A percentile compares a stretch with the other conserved stretches of the same genome.
phyloP scores from a whole-genome alignment of 2,888 invertebrate species.

The Chamaedrilus cognettii region DNA sequence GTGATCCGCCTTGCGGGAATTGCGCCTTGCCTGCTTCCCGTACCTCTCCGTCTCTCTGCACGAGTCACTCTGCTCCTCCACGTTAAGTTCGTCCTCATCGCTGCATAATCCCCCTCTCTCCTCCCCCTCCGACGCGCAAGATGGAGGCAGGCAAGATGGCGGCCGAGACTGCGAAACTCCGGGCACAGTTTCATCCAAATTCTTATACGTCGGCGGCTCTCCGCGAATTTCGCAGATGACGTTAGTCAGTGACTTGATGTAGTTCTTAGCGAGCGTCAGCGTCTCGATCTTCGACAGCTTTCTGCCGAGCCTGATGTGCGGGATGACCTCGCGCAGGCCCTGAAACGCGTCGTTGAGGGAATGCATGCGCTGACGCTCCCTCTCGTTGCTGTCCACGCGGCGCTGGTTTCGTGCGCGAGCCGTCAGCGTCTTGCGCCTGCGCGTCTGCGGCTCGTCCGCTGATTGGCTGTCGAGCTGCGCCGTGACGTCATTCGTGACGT shows the following conservation, averaged over 20 bases:
- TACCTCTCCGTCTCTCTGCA: not conserved
- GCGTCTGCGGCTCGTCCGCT: not conserved
- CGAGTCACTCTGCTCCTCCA: too few species aligned
- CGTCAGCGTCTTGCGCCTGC: conserved; percentile 65
- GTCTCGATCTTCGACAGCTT: conserved; percentile 88
- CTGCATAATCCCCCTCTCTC: not conserved
- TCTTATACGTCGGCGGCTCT: conserved; percentile 70
- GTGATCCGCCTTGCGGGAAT: too few species aligned
- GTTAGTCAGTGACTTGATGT: conserved; percentile 85
- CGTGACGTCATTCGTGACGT: not conserved
- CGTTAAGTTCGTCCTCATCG: not conserved
- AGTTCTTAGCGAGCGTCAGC: conserved; percentile 83
- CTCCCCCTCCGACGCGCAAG: not conserved
- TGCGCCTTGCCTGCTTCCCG: not conserved
- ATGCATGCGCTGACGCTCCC: conserved; percentile 91
- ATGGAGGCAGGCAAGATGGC: not conserved
- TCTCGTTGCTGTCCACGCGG: conserved; percentile 85
- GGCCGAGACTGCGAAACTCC: not conserved
- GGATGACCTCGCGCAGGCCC: conserved; percentile 82
- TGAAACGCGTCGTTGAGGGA: conserved; percentile 89
- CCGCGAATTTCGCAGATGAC: conserved; percentile 81
- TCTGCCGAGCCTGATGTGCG: conserved; percentile 81
- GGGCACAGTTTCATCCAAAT: conserved; percentile 9
- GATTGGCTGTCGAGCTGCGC: not conserved
- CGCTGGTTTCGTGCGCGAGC: conserved; percentile 84